Conservation (phyloP, 2,797 vertebrate genomes). For the Nyctibius grandis region DNA sequence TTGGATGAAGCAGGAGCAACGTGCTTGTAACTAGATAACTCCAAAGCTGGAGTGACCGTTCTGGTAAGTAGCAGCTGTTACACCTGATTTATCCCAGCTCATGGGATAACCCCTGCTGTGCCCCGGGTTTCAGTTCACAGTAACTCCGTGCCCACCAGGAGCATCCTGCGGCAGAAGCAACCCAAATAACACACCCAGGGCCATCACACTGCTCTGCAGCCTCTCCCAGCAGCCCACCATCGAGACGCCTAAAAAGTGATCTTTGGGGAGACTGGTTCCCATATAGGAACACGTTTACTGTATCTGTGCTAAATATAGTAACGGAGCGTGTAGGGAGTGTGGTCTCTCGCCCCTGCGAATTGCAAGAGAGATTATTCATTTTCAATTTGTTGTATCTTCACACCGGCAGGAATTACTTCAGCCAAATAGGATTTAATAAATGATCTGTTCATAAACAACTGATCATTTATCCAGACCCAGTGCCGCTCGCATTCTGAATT, state of each 20-base stretch:
- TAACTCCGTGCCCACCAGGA: background rate
- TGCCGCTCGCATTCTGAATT: background rate
- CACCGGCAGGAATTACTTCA: constrained; percentile 50
- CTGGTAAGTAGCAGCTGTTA: constrained; percentile 42
- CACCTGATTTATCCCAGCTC: constrained; percentile 39
- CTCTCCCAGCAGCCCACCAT: background rate
- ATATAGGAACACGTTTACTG: constrained; percentile 44
- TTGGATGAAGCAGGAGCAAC: background rate
- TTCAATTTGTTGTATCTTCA: constrained; percentile 47
- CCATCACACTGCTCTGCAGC: background rate
- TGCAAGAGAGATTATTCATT: constrained; percentile 53
- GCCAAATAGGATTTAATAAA: constrained; percentile 63
- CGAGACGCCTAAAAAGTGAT: background rate
- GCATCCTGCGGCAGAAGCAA: background rate
- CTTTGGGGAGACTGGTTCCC: constrained; percentile 25
- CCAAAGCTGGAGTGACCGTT: background rate
- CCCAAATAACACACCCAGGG: background rate
- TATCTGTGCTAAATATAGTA: constrained; percentile 62
- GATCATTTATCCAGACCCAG: background rate
- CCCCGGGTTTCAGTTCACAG: constrained; percentile 20
- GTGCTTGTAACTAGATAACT: constrained; percentile 53
- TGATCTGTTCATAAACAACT: constrained; percentile 31
- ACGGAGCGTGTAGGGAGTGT: background rate
- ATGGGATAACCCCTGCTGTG: background rate
- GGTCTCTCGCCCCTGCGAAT: background rate